These are phyloP conservation scores for Agrilus planipennis DNA, from an alignment of 1,140 invertebrate species.

Conservation along the genomic window DNA sequence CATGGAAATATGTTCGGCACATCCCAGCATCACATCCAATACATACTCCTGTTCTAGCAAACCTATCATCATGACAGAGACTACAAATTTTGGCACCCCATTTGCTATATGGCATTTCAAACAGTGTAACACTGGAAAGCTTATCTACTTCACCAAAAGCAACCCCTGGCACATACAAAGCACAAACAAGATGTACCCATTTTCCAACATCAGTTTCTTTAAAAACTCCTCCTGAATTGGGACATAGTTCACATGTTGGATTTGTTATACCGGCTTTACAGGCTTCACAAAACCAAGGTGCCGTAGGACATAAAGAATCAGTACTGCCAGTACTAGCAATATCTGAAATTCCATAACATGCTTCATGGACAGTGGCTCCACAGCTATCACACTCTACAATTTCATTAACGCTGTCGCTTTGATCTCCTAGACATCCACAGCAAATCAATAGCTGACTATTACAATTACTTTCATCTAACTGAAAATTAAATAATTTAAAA, in stretches of 20 bases:
- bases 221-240: slow-evolving; percentile 84
- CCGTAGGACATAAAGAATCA: slow-evolving; percentile 83
- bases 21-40: slow-evolving; percentile 96
- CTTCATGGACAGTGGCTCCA: slow-evolving; percentile 92
- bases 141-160: slow-evolving; percentile 91
- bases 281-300: slow-evolving; percentile 98
- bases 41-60: slow-evolving; percentile 83
- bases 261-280: slow-evolving; percentile 81
- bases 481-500: slow-evolving; percentile 8
- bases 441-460: slow-evolving; percentile 61
- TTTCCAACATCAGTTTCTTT: slow-evolving; percentile 93
- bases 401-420: slow-evolving; percentile 87
- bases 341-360: slow-evolving; percentile 93
- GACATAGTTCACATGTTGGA: slow-evolving; percentile 80
- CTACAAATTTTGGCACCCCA: slow-evolving; percentile 86
- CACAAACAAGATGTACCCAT: slow-evolving; percentile 97
- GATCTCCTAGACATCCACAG: slow-evolving; percentile 84
- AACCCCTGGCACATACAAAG: slow-evolving; percentile 91
- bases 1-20: slow-evolving; percentile 95
- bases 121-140: slow-evolving; percentile 74
- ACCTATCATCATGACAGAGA: slow-evolving; percentile 76
- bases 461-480: slow-evolving; percentile 28
- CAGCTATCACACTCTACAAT: slow-evolving; percentile 96
- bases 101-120: slow-evolving; percentile 90
- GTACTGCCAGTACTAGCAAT: slow-evolving; percentile 80